A percentile compares a stretch with the other conserved stretches of the same genome.
Conservation (phyloP, 2,797 vertebrate genomes). For the Amniataba percoides region DNA sequence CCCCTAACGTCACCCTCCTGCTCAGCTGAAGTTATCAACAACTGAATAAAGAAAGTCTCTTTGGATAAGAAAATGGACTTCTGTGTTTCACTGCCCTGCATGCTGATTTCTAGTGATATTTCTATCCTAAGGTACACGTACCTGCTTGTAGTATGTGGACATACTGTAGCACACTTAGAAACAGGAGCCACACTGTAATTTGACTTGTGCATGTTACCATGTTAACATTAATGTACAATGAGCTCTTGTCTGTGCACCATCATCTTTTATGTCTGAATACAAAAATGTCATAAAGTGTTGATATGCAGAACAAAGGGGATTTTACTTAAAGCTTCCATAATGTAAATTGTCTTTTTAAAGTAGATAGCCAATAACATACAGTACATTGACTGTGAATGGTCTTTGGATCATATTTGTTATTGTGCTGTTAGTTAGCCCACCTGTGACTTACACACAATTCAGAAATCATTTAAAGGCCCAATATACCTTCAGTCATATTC, state of each 20-base stretch:
- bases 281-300: slow-evolving; percentile 47
- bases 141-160: not conserved
- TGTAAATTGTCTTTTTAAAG: slow-evolving; percentile 18
- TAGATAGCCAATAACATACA: not conserved
- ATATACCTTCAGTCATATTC: too few relatives aligned
- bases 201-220: not conserved
- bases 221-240: not conserved
- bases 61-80: slow-evolving; percentile 30
- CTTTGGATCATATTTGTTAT: not conserved
- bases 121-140: not conserved
- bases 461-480: not conserved
- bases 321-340: not conserved
- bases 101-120: not conserved
- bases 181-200: not conserved
- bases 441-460: not conserved
- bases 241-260: slow-evolving; percentile 6
- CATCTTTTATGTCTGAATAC: slow-evolving; percentile 33
- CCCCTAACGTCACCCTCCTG: slow-evolving; percentile 19
- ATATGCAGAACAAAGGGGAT: slow-evolving; percentile 38
- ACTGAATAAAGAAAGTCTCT: slow-evolving; percentile 20
- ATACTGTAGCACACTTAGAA: not conserved
- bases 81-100: not conserved
- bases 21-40: slow-evolving; percentile 24
- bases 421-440: slow-evolving; percentile 12
- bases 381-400: slow-evolving; percentile 12